Percentiles rank a stretch among this genome's conserved stretches.
phyloP scores from a whole-genome alignment of 2,888 invertebrate genomes.

The Uropetala carovei region DNA sequence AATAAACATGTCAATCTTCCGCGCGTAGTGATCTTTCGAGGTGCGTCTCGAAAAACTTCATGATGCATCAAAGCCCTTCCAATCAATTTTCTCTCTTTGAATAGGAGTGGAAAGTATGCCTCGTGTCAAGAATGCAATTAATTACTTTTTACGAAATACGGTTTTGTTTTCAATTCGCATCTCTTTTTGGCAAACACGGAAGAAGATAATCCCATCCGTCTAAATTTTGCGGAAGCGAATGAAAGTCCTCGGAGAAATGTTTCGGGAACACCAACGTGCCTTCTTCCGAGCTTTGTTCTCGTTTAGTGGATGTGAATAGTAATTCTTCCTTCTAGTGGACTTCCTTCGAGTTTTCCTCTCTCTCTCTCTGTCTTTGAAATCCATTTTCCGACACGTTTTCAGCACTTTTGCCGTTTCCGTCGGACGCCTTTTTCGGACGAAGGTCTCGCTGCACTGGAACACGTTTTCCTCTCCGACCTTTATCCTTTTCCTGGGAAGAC shows the following conservation, averaged over 20 bases:
- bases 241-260: not conserved
- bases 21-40: no score
- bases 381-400: not conserved
- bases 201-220: not conserved
- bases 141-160: no score
- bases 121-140: no score
- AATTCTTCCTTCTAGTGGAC: no score
- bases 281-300: not conserved
- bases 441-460: not conserved
- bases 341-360: no score
- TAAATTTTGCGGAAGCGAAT: not conserved
- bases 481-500: not conserved
- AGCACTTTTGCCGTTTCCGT: not conserved
- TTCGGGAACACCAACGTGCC: not conserved
- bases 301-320: no score
- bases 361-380: not conserved
- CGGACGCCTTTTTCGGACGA: not conserved
- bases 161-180: no score
- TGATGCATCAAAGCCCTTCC: no score
- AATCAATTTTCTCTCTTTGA: no score
- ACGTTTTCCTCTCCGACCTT: not conserved
- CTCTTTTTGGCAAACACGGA: not conserved
- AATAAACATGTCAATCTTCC: no score
- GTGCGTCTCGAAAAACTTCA: no score
- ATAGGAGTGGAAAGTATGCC: no score